Evolutionary conservation across 2,113 vertebrate species (phyloP), one percentile per base, ranked within the genome.

Genomic region (Phrynocephalus versicolor): DNA sequence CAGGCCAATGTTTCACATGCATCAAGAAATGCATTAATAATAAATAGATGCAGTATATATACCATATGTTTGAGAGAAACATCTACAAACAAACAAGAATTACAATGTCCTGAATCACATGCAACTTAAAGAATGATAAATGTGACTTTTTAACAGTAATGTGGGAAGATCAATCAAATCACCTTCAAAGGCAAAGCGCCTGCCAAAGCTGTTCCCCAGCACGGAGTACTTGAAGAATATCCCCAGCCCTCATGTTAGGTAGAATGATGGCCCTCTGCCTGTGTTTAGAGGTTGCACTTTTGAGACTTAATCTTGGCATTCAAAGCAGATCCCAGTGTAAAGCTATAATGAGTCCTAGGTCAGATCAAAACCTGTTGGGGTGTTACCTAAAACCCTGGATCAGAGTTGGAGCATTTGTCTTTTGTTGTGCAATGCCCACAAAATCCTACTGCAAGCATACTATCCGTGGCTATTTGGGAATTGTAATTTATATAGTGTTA

Each of bases 1-100:
- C 85, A 84, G 74, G 41, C 45, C 65, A 84, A 33, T 41, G 72
- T 80, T 84, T 81, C 79, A 85, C 30, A 73, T 90, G 86, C 78
- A 91, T 41, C 15, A 35, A n/a, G 76, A 35, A 33, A 57, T 81
- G 69, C 21, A 57, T 71, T 84, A 88, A 84, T 33, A 86, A 51
- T 0, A 51, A 10, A 51, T 51, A 51, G 45, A 51, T n/a, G n/a
- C n/a, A 51, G 10, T 6, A 8, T 27, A 86, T 14, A 1, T 39
- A 45, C 21, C 0, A 1, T 84, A 87, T 55, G 37, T 86, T 87
- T 77, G 64, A 85, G 39, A 76, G 14, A 6, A n/a, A 27, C 7
- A 41, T 85, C 45, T 27, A 1, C 21, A n/a, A 14, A 0, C 23
- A 8, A 5, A 45, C 25, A 62, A 76, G 79, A 85, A 85, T n/a